These are phyloP conservation scores for Bryconaethiops microstoma DNA, from an alignment of 2,797 vertebrate species.

Conservation along the genomic window DNA sequence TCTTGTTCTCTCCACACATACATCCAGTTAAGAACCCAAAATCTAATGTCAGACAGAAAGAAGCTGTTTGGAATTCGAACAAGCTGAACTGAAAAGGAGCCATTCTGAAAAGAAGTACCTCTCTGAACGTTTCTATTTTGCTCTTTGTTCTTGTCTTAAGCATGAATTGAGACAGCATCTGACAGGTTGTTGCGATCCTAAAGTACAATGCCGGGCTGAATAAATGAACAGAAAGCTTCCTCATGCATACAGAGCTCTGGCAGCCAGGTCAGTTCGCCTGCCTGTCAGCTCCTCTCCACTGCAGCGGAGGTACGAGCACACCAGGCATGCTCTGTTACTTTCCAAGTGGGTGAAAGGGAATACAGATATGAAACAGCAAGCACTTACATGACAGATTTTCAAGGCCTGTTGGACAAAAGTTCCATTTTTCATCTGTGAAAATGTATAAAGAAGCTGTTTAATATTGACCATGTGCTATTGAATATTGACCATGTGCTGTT, in stretches of 20 bases:
- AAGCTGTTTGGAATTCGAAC: not conserved
- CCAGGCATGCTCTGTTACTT: not conserved
- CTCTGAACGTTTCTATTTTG: not conserved
- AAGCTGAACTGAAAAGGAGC: not conserved
- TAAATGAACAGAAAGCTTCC: not conserved
- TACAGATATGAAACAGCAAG: not conserved
- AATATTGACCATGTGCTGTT: no score
- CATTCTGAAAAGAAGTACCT: not conserved
- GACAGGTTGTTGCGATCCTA: not conserved
- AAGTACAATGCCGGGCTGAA: not conserved
- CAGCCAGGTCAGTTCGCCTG: not conserved
- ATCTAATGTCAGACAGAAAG: no score
- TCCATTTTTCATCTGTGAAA: not conserved
- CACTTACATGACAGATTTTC: not conserved
- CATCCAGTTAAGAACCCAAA: not conserved
- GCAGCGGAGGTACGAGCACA: not conserved
- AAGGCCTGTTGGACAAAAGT: not conserved
- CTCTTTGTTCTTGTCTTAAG: not conserved
- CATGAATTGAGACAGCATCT: not conserved
- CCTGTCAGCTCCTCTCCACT: not conserved
- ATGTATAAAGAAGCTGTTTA: no score
- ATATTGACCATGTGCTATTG: no score
- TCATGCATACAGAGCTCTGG: constrained; percentile 4
- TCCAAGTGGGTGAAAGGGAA: no score
- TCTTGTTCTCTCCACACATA: not conserved